A percentile compares a stretch with the other conserved stretches of the same genome.
Evolutionary conservation across 53 echinoderm and acorn worm species (phyloP).

Genomic region (Crossaster papposus): DNA sequence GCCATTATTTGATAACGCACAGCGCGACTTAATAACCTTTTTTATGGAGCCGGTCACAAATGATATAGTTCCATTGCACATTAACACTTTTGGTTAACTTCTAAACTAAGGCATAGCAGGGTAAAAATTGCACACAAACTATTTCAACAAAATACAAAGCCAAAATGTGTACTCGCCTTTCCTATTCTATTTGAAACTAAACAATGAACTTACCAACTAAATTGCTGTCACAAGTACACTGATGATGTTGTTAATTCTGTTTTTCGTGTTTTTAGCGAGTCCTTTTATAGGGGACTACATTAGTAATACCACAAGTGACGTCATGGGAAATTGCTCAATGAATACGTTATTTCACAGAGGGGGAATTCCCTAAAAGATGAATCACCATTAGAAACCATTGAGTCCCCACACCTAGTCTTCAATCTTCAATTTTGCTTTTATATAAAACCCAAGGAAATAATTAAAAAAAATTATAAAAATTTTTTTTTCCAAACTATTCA

Average conservation of each 20-base stretch:
- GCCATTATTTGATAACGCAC: too few relatives aligned
- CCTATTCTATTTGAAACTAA: neutral
- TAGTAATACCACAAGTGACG: neutral
- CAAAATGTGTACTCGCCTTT: neutral
- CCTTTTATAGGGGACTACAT: neutral
- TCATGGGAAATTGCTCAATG: slow-evolving; percentile 18
- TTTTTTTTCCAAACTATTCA: neutral
- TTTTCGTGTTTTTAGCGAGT: neutral
- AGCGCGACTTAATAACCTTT: too few relatives aligned
- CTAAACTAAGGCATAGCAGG: neutral
- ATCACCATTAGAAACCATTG: too few relatives aligned
- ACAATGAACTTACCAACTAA: slow-evolving; percentile 1
- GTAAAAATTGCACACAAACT: neutral
- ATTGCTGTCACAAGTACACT: neutral
- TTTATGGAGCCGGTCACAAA: too few relatives aligned
- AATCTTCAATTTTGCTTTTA: too few relatives aligned
- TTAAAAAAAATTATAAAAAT: neutral
- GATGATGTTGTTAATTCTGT: too few relatives aligned
- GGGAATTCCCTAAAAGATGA: slow-evolving; percentile 16
- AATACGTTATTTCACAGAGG: neutral
- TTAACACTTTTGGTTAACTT: too few relatives aligned
- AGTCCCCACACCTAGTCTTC: too few relatives aligned
- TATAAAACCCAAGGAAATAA: too few relatives aligned
- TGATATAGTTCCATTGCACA: too few relatives aligned
- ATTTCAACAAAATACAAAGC: neutral